Percentiles rank a stretch among this genome's conserved stretches.
phyloP scores from a whole-genome alignment of 2,888 invertebrate genomes.

The Xylocampa areola region DNA sequence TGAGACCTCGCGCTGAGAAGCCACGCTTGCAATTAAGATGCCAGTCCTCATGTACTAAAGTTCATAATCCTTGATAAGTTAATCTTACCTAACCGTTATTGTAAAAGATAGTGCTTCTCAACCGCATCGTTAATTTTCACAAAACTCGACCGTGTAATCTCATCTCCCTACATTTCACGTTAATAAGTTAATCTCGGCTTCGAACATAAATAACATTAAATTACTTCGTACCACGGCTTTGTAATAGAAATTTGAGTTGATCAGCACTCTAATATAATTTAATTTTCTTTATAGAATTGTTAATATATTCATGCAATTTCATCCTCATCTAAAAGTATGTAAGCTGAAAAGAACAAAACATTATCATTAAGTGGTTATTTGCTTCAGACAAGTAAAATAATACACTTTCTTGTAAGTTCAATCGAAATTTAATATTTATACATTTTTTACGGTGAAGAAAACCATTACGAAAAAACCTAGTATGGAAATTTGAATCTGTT shows the following conservation, averaged over 20 bases:
- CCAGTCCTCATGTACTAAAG: too few species aligned
- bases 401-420: too few species aligned
- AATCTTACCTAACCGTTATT: too few species aligned
- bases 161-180: constrained; percentile 7
- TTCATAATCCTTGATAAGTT: too few species aligned
- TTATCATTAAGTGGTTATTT: constrained; percentile 13
- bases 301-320: constrained; percentile 11
- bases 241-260: constrained; percentile 40
- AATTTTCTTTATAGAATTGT: constrained; percentile 12
- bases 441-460: too few species aligned
- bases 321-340: background rate
- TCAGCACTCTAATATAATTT: constrained; percentile 11
- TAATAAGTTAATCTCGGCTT: constrained; percentile 44
- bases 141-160: constrained; percentile 2
- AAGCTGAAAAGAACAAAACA: background rate
- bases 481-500: too few species aligned
- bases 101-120: too few species aligned
- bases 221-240: constrained; percentile 18
- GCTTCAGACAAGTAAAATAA: too few species aligned
- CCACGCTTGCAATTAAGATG: too few species aligned
- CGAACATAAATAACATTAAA: constrained; percentile 43
- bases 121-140: constrained; percentile 6
- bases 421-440: too few species aligned
- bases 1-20: too few species aligned
- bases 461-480: too few species aligned